Base-by-base conservation (phyloP, 1,140 invertebrate genomes). In the Cyclina sinensis region DNA sequence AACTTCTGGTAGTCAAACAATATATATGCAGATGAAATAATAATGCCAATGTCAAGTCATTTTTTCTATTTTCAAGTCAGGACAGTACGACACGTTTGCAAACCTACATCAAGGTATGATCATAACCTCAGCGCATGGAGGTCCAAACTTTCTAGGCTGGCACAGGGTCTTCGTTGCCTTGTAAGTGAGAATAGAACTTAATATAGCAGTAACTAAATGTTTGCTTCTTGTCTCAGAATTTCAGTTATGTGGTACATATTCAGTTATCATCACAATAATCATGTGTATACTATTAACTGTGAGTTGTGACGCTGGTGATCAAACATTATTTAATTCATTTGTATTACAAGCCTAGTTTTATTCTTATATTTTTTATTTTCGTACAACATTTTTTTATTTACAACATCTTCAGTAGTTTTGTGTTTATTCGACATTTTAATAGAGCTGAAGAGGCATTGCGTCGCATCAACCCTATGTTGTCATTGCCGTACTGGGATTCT, bases 401-500 rank as follows among this genome's bases (percentile, higher is more conserved):
- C n/a, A n/a, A 43, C 43, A 43, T 43, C 14, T 16, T 7, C 32
- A 74, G 30, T 74, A 12, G n/a, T 68, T 68, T 9, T 68, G 24
- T 68, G 5, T 37, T 43, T 43, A 43, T n/a, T n/a, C n/a, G n/a
- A n/a, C n/a, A 57, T 57, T 57, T 48, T 48, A 11, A 14, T 54
- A 93, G 92, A 73, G 91, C 88, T 59, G 92, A 93, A 48, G 88
- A 89, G 9, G 92, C 92, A 43, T 80, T 93, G n/a, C 83, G 89
- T 3, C 78, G 88, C 30, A 87, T 86, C 18, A 88, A 89, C 35
- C 88, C 86, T 4, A 43, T 65, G 11, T 59, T 95, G 11, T 93
- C 94, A 18, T 80, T 95, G 21, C 95, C 95, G 12, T 95, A 95
- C 90, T 95, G 95, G 95, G 95, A 95, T 82, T 91, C 90, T 21